These are phyloP conservation scores for Centropristis striata DNA, from an alignment of 2,113 vertebrate genomes.

Conservation along the genomic window DNA sequence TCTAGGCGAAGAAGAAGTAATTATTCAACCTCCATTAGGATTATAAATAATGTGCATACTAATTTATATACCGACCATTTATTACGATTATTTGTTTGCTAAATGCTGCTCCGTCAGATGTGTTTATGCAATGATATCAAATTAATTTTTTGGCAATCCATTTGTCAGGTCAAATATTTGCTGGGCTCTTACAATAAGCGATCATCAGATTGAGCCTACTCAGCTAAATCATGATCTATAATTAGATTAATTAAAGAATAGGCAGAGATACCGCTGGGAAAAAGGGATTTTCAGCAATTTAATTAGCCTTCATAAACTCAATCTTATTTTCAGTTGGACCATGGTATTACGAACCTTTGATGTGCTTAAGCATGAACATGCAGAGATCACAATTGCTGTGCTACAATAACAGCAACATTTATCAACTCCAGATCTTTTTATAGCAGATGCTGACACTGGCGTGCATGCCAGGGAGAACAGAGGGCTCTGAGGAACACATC, in stretches of 20 bases:
- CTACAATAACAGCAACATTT: slow-evolving; percentile 56
- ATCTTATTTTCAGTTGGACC: slow-evolving; percentile 63
- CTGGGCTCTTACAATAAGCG: slow-evolving; percentile 38
- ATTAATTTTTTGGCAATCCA: slow-evolving; percentile 46
- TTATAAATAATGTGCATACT: slow-evolving; percentile 71
- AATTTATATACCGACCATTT: slow-evolving; percentile 59
- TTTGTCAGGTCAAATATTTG: slow-evolving; percentile 72
- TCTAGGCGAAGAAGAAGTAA: slow-evolving; percentile 55
- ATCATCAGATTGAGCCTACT: slow-evolving; percentile 53
- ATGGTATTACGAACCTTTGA: slow-evolving; percentile 54
- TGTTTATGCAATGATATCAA: slow-evolving; percentile 28
- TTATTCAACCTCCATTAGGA: slow-evolving; percentile 70
- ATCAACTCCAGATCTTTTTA: slow-evolving; percentile 72
- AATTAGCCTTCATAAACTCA: slow-evolving; percentile 76
- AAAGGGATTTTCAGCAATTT: slow-evolving; percentile 71
- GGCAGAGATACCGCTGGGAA: slow-evolving; percentile 68
- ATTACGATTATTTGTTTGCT: slow-evolving; percentile 66
- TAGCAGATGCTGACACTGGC: slow-evolving; percentile 51
- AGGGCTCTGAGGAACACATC: slow-evolving; percentile 56
- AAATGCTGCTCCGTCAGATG: slow-evolving; percentile 57
- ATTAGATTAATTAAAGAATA: slow-evolving; percentile 80
- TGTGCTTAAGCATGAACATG: slow-evolving; percentile 62
- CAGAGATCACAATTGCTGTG: slow-evolving; percentile 45
- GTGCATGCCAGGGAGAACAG: slow-evolving; percentile 51
- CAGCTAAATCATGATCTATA: slow-evolving; percentile 72